Evolutionary conservation across 2,113 vertebrate genomes (phyloP), one percentile per base, ranked within the genome.

Genomic region (Neofelis nebulosa): DNA sequence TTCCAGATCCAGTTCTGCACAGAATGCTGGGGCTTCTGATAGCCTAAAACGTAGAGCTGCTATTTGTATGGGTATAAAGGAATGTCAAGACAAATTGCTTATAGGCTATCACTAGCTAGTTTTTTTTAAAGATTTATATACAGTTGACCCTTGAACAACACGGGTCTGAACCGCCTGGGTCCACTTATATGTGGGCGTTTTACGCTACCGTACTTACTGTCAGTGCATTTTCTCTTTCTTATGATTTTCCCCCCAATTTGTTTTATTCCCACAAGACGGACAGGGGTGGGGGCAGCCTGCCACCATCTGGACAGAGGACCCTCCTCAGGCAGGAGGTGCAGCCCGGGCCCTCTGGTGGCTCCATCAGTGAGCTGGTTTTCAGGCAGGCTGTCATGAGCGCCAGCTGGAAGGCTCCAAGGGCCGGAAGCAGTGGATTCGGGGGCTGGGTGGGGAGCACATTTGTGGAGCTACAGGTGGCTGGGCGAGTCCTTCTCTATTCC

Each of bases 261-360:
- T 76, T 48, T 76, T 76, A 76, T 76, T 45, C 73, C 41, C 73
- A 48, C 25, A 25, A 29, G 14, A 76, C 41, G 45, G 69, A 71
- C 19, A 38, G 73, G 73, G 3, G 1, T 29, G 7, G 25, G 14
- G 25, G 73, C 7, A 1, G 3, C 25, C 25, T 0, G 25, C 23
- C 25, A 74, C 73, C 38, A 29, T 45, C 25, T 29, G 73, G 41
- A 27, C 41, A 76, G 27, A 76, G 7, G 73, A 48, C 25, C 7
- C 16, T 76, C 41, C 41, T 45, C 73, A 14, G 45, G 25, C 73
- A 74, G 71, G 71, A 73, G 36, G 23, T 73, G 5, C 55, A 65
- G 61, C 61, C 61, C 11, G 9, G 61, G 25, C 10, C 4, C 61
- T 65, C 61, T 65, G 61, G 9, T 65, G 27, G 21, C 61, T 23